Percentiles rank a stretch among this genome's conserved stretches.
phyloP scores from a whole-genome alignment of 1,140 invertebrate genomes.

The Triops cancriformis region DNA sequence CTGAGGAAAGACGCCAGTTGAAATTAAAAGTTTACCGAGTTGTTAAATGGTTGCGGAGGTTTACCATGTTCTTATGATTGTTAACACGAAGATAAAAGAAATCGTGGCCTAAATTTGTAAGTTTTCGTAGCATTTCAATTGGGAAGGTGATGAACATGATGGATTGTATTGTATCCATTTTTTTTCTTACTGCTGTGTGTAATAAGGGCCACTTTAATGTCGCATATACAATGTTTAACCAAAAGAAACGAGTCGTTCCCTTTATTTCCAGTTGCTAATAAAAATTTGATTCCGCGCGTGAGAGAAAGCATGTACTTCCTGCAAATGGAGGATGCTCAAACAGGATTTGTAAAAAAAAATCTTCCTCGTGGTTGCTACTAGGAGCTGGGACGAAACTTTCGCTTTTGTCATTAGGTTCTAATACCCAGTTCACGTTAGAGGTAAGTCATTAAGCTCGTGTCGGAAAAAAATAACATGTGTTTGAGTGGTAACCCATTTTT shows the following conservation, averaged over 20 bases:
- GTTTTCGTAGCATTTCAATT: background rate
- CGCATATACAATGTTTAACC: background rate
- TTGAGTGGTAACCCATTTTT: background rate
- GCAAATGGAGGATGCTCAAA: no score
- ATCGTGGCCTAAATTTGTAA: background rate
- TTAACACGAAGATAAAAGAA: background rate
- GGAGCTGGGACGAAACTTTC: no score
- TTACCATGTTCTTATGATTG: background rate
- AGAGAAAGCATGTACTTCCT: no score
- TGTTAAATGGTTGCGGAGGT: background rate
- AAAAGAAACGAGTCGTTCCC: background rate
- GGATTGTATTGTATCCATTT: background rate
- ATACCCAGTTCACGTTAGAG: no score
- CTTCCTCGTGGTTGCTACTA: no score
- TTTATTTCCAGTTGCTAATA: no score
- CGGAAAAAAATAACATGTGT: no score
- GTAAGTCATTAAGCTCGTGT: no score
- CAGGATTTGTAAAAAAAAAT: no score
- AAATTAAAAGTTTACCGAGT: background rate
- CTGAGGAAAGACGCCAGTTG: background rate
- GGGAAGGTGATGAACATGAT: background rate
- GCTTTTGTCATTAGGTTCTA: no score
- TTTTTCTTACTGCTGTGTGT: slow-evolving; percentile 14
- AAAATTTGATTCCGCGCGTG: no score
- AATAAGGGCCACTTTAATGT: slow-evolving; percentile 7